A percentile compares a stretch with the other conserved stretches of the same genome.
Conservation (phyloP, 1,140 invertebrate species). For the Cotesia chilonis region DNA sequence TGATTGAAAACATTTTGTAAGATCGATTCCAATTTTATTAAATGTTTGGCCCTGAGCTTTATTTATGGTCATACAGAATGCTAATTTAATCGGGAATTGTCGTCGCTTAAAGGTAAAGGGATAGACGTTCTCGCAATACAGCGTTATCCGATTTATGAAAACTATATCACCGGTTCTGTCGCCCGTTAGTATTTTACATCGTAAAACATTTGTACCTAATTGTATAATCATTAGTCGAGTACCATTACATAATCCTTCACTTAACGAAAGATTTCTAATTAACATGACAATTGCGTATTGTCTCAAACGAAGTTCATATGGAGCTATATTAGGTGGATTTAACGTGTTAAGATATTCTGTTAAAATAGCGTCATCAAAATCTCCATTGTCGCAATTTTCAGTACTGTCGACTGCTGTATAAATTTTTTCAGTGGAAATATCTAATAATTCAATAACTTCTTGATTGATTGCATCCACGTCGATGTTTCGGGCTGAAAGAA, state of each 20-base stretch:
- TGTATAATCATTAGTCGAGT: slow-evolving; percentile 37
- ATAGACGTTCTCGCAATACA: neutral
- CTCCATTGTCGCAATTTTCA: slow-evolving; percentile 21
- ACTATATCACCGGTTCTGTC: slow-evolving; percentile 36
- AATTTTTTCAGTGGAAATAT: slow-evolving; percentile 21
- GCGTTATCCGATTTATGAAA: slow-evolving; percentile 35
- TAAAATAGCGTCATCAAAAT: slow-evolving; percentile 19
- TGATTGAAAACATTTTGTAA: slow-evolving; percentile 43
- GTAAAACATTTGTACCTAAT: slow-evolving; percentile 39
- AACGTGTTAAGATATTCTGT: slow-evolving; percentile 34
- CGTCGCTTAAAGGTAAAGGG: slow-evolving; percentile 33
- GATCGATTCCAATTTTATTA: slow-evolving; percentile 46
- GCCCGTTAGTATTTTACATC: slow-evolving; percentile 22
- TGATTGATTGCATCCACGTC: slow-evolving; percentile 38
- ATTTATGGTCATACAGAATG: slow-evolving; percentile 65
- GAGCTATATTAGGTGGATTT: slow-evolving; percentile 18
- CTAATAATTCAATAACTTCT: slow-evolving; percentile 32
- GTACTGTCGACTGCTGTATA: slow-evolving; percentile 27
- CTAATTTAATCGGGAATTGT: slow-evolving; percentile 51
- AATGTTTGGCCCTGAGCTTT: slow-evolving; percentile 57
- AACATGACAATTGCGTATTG: slow-evolving; percentile 24
- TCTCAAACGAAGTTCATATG: slow-evolving; percentile 30
- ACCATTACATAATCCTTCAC: slow-evolving; percentile 37
- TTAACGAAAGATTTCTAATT: slow-evolving; percentile 30
- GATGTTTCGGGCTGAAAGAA: slow-evolving; percentile 34